These are phyloP conservation scores for Eupithecia dodoneata DNA, from an alignment of 2,888 invertebrate species.

Conservation along the genomic window DNA sequence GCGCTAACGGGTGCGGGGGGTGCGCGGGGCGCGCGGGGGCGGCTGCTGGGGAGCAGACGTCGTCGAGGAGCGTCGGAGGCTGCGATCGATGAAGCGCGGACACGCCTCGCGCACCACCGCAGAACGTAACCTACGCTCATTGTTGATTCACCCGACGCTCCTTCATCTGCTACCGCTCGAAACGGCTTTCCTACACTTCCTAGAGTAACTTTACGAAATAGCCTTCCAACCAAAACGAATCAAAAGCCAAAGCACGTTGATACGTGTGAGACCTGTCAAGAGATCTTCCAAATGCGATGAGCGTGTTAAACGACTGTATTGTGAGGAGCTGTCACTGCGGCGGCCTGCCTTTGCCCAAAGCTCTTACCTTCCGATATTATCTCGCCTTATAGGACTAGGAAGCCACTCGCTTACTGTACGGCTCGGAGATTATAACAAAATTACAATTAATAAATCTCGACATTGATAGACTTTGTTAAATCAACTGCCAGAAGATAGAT, in stretches of 20 bases:
- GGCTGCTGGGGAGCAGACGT: constrained; percentile 70
- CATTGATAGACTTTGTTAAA: constrained; percentile 51
- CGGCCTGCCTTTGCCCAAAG: constrained; percentile 68
- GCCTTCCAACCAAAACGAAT: constrained; percentile 53
- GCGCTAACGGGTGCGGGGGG: constrained; percentile 78
- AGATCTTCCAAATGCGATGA: constrained; percentile 74
- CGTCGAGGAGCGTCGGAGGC: constrained; percentile 82
- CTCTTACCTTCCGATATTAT: constrained; percentile 65
- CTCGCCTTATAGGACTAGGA: constrained; percentile 69
- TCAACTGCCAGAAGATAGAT: background rate
- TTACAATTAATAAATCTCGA: constrained; percentile 60
- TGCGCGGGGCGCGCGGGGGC: constrained; percentile 44
- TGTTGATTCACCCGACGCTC: constrained; percentile 69
- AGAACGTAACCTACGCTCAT: constrained; percentile 69
- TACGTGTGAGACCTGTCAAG: constrained; percentile 72
- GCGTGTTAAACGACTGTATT: constrained; percentile 82
- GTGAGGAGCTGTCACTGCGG: constrained; percentile 74
- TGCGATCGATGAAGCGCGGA: constrained; percentile 84
- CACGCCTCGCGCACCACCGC: constrained; percentile 80
- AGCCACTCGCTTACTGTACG: constrained; percentile 58
- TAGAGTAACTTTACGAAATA: constrained; percentile 32
- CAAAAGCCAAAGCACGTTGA: constrained; percentile 48
- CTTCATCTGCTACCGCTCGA: constrained; percentile 46
- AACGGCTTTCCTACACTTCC: constrained; percentile 20
- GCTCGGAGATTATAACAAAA: constrained; percentile 54